Evolutionary conservation across 2,888 invertebrate genomes (phyloP), one percentile per base, ranked within the genome.

Genomic region (Corbicula japonica): DNA sequence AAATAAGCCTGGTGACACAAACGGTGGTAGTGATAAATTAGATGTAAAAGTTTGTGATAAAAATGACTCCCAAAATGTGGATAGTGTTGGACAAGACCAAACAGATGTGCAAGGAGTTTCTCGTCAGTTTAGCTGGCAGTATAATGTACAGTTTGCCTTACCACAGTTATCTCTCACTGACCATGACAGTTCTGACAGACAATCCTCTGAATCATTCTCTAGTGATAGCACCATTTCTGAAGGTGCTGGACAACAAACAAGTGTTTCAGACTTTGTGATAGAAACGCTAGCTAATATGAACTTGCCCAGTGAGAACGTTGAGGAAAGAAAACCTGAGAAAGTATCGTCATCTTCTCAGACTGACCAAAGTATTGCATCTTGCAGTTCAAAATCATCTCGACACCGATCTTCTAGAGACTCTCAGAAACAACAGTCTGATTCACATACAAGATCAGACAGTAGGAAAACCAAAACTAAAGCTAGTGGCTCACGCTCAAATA

Each of bases 111-210:
- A 38, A 1, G 30, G 32, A 38, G 23, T 73, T 34, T 60, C 54
- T 34, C 60, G 84, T 18, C 85, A 85, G 66, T 80, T 78, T 63
- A 87, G 87, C 60, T 86, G 86, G 86, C 87, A 86, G 70, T 86
- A 86, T 72, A 86, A 87, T 60, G 80, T 87, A 38, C 85, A 87
- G 73, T 82, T 87, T 75, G 86, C 86, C 18, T 83, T 86, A 56
- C 87, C 86, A 18, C 76, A 81, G 28, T 76, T 83, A 23, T 78
- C 84, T 0, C 68, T 82, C 21, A 68, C 77, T 8, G 81, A 84
- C 46, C 66, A 69, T 23, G 78, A 80, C 23, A 26, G 23, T 6
- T 12, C 61, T 10, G 78, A 75, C 23, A 62, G 75, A 32, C 52
- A 30, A 26, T 74, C 74, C 12, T 68, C 72, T 2, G 66, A 73